Percentiles rank a stretch among this genome's conserved stretches.
Evolutionary conservation across 2,888 invertebrate genomes (phyloP).

Genomic region (Escarpia spicata): DNA sequence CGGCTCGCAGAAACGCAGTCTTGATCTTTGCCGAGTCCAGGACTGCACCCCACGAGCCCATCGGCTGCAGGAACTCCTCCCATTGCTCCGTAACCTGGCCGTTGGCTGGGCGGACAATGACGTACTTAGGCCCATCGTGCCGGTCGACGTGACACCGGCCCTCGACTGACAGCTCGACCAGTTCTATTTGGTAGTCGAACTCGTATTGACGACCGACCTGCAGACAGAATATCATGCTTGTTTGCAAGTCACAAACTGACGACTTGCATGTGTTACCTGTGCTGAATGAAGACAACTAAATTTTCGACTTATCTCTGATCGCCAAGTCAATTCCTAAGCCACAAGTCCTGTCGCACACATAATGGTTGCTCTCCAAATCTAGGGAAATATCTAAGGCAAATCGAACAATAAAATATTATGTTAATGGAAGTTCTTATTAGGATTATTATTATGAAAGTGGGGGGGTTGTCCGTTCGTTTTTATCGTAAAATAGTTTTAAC

Average conservation of each 20-base stretch:
- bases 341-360: too few relatives aligned
- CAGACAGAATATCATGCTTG: not conserved
- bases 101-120: not conserved
- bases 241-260: not conserved
- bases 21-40: not conserved
- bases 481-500: too few relatives aligned
- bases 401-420: too few relatives aligned
- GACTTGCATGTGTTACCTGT: not conserved
- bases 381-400: too few relatives aligned
- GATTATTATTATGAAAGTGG: too few relatives aligned
- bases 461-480: too few relatives aligned
- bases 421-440: too few relatives aligned
- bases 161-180: not conserved
- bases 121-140: not conserved
- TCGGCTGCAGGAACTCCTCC: not conserved
- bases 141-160: not conserved
- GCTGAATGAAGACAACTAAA: too few relatives aligned
- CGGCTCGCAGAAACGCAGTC: not conserved
- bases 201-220: slow-evolving; percentile 2
- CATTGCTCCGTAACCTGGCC: not conserved
- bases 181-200: not conserved
- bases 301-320: too few relatives aligned
- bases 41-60: not conserved
- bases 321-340: too few relatives aligned
- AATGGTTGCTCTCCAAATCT: too few relatives aligned